Evolutionary conservation across 2,113 vertebrate genomes (phyloP).

Genomic region (Talpa occidentalis): DNA sequence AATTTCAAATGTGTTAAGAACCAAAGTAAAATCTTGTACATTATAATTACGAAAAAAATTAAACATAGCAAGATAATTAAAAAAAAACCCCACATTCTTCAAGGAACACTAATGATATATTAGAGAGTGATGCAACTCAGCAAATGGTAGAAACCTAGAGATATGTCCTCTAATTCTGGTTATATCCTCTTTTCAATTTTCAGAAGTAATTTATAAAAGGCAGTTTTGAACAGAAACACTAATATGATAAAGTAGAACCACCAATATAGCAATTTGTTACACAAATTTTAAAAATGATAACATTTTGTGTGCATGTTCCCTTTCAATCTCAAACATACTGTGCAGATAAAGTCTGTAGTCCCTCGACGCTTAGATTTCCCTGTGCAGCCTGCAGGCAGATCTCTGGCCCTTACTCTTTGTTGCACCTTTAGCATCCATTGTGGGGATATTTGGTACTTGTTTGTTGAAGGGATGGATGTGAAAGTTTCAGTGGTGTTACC

Average conservation of each 20-base stretch:
- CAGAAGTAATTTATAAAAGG: neutral
- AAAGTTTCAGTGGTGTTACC: neutral
- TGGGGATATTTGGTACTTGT: neutral
- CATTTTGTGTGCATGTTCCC: neutral
- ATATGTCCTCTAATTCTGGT: neutral
- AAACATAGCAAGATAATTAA: neutral
- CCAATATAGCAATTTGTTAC: neutral
- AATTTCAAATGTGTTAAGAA: neutral
- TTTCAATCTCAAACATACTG: neutral
- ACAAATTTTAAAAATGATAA: neutral
- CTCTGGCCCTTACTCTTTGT: neutral
- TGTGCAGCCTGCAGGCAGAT: neutral
- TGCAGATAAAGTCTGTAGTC: neutral
- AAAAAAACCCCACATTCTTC: neutral
- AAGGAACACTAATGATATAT: neutral
- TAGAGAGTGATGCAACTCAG: neutral
- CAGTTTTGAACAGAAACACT: neutral
- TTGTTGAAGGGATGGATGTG: neutral
- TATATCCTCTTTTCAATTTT: neutral
- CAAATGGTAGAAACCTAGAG: neutral
- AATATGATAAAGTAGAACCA: neutral
- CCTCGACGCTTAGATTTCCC: neutral
- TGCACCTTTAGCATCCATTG: neutral
- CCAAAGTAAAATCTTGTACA: neutral
- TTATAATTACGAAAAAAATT: neutral